These are phyloP conservation scores for Merodon equestris DNA, from an alignment of 2,888 invertebrate genomes.

Conservation along the genomic window DNA sequence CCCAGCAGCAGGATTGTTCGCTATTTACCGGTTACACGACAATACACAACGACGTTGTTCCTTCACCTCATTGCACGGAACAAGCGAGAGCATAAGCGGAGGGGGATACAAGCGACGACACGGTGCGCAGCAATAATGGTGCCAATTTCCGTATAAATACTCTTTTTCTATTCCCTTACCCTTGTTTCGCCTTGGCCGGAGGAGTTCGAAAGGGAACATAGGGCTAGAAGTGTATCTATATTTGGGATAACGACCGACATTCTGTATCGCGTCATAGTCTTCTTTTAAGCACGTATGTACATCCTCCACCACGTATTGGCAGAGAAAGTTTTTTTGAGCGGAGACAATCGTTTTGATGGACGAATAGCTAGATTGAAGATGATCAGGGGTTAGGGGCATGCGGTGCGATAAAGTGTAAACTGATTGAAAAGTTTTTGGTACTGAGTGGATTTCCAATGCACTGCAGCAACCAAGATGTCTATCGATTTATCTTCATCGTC, in stretches of 20 bases:
- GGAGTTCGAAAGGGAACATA: background rate
- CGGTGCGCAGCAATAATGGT: conserved; percentile 68
- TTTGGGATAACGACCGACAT: conserved; percentile 65
- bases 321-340: conserved; percentile 63
- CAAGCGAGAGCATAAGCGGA: conserved; percentile 15
- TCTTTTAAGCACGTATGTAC: too few species aligned
- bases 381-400: conserved; percentile 14
- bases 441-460: conserved; percentile 67
- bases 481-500: conserved; percentile 54
- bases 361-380: conserved; percentile 61
- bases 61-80: too few species aligned
- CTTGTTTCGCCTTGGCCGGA: conserved; percentile 38
- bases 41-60: background rate
- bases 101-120: conserved; percentile 54
- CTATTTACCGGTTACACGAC: conserved; percentile 56
- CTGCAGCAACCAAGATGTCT: conserved; percentile 49
- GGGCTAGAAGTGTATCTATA: conserved; percentile 10
- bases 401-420: conserved; percentile 61
- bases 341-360: conserved; percentile 69
- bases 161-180: conserved; percentile 56
- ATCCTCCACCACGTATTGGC: conserved; percentile 3
- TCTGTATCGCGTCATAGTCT: conserved; percentile 36
- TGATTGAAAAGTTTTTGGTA: conserved; percentile 64
- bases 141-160: conserved; percentile 69
- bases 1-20: conserved; percentile 59